Evolutionary conservation across 2,113 vertebrate species (phyloP).

Genomic region (Delphinapterus leucas): DNA sequence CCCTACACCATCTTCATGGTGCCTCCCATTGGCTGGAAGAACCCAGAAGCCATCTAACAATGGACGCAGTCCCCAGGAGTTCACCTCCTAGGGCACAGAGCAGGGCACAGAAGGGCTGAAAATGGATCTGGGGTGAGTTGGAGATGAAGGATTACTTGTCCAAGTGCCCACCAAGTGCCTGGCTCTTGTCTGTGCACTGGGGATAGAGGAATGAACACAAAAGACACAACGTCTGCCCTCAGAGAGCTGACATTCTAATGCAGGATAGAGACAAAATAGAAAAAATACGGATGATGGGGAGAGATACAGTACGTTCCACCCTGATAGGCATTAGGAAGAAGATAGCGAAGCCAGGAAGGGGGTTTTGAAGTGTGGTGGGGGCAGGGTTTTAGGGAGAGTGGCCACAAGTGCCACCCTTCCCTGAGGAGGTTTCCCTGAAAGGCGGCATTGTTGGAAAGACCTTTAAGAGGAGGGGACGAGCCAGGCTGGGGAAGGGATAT

Average conservation of each 20-base stretch:
- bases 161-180: neutral
- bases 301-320: accelerated
- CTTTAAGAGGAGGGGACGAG: neutral
- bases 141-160: neutral
- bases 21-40: neutral
- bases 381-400: neutral
- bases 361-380: neutral
- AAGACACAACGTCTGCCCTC: accelerated
- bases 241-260: neutral
- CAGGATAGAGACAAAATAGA: too few relatives aligned
- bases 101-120: neutral
- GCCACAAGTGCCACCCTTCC: neutral
- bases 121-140: neutral
- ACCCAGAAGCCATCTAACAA: neutral
- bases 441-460: neutral
- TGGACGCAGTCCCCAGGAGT: neutral
- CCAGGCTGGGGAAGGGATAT: accelerated
- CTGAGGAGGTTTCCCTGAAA: neutral
- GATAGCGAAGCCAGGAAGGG: neutral
- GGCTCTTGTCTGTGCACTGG: neutral
- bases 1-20: accelerated
- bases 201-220: neutral
- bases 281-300: too few relatives aligned
- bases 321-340: neutral
- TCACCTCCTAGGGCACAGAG: neutral